Conservation (phyloP, 2,113 vertebrate species). For the Aegithalos caudatus region DNA sequence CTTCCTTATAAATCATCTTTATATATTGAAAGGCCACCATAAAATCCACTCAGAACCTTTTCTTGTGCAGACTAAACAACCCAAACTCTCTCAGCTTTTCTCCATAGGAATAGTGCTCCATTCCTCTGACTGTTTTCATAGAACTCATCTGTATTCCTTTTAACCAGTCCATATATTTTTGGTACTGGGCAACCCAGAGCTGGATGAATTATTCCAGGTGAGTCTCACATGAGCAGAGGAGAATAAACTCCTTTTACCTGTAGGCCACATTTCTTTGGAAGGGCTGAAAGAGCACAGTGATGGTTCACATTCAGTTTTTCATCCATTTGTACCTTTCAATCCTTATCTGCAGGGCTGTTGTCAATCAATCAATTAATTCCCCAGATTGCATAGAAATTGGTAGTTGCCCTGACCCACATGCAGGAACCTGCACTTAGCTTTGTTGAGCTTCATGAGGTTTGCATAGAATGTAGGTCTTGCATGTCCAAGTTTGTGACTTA, state of each 20-base stretch:
- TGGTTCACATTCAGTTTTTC: background rate
- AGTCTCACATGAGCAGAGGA: background rate
- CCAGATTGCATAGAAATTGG: background rate
- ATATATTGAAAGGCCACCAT: background rate
- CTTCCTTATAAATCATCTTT: background rate
- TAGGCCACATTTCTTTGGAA: background rate
- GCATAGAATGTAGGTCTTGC: background rate
- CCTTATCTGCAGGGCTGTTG: background rate
- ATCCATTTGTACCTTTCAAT: background rate
- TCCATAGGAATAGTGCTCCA: background rate
- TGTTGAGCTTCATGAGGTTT: background rate
- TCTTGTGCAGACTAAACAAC: background rate
- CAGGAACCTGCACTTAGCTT: background rate
- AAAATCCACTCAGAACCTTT: background rate
- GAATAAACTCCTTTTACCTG: background rate
- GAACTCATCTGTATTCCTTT: background rate
- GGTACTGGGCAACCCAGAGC: too few species aligned
- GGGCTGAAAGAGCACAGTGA: background rate
- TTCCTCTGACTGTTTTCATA: background rate
- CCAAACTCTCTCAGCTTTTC: background rate
- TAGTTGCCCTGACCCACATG: background rate
- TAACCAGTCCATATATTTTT: background rate
- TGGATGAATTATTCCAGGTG: background rate
- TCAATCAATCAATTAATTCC: background rate
- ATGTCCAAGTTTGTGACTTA: background rate